These are phyloP conservation scores for Agapornis roseicollis DNA, from an alignment of 2,113 vertebrate genomes.

Conservation along the genomic window DNA sequence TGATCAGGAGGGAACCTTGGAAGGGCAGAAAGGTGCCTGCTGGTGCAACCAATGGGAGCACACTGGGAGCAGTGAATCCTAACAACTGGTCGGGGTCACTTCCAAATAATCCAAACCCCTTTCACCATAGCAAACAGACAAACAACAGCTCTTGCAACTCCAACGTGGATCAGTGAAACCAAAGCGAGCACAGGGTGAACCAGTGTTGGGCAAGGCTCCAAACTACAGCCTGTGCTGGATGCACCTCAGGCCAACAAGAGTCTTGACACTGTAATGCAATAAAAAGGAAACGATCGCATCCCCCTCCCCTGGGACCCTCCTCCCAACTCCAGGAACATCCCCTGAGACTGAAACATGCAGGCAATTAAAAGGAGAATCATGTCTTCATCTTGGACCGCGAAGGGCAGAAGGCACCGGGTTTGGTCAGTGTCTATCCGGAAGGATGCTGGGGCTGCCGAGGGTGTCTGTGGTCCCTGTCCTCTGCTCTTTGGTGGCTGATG, in stretches of 20 bases:
- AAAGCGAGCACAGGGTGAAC: neutral
- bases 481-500: neutral
- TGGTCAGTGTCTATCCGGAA: conserved; percentile 46
- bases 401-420: conserved; percentile 61
- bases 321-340: neutral
- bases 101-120: neutral
- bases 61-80: conserved; percentile 35
- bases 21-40: neutral
- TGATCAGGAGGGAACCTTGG: conserved; percentile 27
- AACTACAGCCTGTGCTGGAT: neutral
- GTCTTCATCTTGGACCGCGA: neutral
- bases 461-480: conserved; percentile 3
- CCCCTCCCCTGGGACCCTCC: neutral
- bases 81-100: conserved; percentile 3
- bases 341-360: conserved; percentile 7
- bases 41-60: neutral
- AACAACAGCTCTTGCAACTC: conserved; percentile 8
- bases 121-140: neutral
- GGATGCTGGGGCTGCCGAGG: conserved; percentile 26
- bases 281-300: neutral
- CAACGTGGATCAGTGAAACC: neutral
- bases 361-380: conserved; percentile 5
- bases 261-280: neutral
- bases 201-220: neutral
- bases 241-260: neutral